Base-by-base conservation (phyloP, 30 jellyfish, hydroid and myxozoan species). In the Aurelia coerulea region DNA sequence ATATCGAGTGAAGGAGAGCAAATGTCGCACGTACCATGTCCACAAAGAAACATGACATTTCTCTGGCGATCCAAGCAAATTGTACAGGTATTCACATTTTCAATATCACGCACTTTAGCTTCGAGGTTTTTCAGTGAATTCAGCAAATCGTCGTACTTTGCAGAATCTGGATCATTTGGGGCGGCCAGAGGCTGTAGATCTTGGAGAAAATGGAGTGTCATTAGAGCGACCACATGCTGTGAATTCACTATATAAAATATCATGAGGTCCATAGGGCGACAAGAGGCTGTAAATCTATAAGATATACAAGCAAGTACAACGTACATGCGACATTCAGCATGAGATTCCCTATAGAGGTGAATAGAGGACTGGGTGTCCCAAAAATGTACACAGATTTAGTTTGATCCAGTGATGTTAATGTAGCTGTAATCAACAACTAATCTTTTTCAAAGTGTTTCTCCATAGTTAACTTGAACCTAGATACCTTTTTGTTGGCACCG, bases 1-100 rank as follows among this genome's bases (percentile, higher is more conserved):
- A 76, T 46, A 53, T 63, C 90, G 9, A 86, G 81, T 3, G 95
- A 64, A 16, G 95, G 86, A 5, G 95, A 86, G 76, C 95, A 86
- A 13, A 76, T 76, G 71, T 76, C 95, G 52, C 95, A 86, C 7
- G 95, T 86, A 14, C 95, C 95, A 86, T 86, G 95, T 10, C 95
- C 95, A 76, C 95, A 86, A n/a, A 86, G 84, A 65, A 86, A 86
- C 89, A 86, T 76, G 37, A 86, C 85, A 68, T 86, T 86, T 67
- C 80, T 86, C 65, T 67, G 95, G 12, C 95, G 70, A 58, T 86
- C 95, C 56, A 86, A 37, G 85, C 95, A 86, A 15, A 86, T 86
- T 19, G 95, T 86, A 64, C 95, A 86, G 7, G 95, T 86, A 42
- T 75, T 74, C 5, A 76, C 88, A 9, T 80, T 63, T 51, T 86